phyloP scores from a whole-genome alignment of 2,888 invertebrate species.

The Macaria notata region DNA sequence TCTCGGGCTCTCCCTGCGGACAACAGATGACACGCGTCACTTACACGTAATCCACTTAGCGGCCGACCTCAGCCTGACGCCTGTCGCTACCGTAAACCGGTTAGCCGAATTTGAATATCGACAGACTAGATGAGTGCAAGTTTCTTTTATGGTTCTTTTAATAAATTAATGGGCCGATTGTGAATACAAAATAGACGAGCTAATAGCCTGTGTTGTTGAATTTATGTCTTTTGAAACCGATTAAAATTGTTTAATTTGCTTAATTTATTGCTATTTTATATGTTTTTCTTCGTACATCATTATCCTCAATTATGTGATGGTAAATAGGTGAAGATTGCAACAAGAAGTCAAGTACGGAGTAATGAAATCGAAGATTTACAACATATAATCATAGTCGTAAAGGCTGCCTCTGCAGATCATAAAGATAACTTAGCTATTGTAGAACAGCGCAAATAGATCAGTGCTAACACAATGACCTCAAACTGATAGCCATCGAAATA shows the following conservation, averaged over 20 bases:
- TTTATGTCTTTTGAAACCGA: constrained; percentile 26
- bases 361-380: constrained; percentile 19
- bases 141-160: constrained; percentile 42
- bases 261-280: constrained; percentile 18
- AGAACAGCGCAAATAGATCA: constrained; percentile 30
- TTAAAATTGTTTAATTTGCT: constrained; percentile 21
- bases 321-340: constrained; percentile 38
- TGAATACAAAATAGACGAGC: constrained; percentile 41
- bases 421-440: neutral
- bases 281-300: constrained; percentile 4
- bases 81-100: constrained; percentile 41
- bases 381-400: constrained; percentile 6
- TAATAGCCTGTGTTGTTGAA: constrained; percentile 29
- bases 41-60: constrained; percentile 47
- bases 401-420: neutral
- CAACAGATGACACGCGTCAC: constrained; percentile 59
- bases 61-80: constrained; percentile 23
- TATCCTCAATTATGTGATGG: constrained; percentile 14
- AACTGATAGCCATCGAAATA: too few relatives aligned
- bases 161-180: constrained; percentile 43
- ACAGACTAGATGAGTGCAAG: constrained; percentile 44
- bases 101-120: constrained; percentile 52
- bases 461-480: constrained; percentile 29
- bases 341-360: constrained; percentile 25
- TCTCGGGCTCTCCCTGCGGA: constrained; percentile 91